These are phyloP conservation scores for Melanotaenia duboulayi DNA, from an alignment of 2,113 vertebrate genomes.

Conservation along the genomic window DNA sequence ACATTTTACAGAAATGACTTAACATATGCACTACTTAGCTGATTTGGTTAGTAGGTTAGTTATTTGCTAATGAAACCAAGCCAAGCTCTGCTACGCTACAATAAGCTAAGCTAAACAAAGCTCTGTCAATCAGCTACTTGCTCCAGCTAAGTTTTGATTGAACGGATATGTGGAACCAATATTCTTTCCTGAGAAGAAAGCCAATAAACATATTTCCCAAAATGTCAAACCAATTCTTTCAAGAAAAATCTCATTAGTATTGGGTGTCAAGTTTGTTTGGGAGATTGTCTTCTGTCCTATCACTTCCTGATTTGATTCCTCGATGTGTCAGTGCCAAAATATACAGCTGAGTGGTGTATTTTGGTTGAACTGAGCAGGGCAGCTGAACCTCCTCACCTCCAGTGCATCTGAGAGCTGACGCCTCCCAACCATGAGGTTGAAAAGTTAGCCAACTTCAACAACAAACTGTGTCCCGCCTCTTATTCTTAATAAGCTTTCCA, in stretches of 20 bases:
- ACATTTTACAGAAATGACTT: too few relatives aligned
- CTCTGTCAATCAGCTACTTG: background rate
- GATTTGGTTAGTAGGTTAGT: background rate
- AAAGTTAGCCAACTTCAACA: conserved; percentile 47
- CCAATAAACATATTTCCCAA: conserved; percentile 30
- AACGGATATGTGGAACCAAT: conserved; percentile 15
- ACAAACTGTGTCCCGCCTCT: conserved; percentile 46
- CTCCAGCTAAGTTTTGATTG: background rate
- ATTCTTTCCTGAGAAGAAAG: conserved; percentile 25
- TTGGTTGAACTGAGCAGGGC: conserved; percentile 5
- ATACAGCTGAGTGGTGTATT: conserved; percentile 15
- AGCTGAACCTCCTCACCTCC: conserved; percentile 1
- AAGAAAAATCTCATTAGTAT: conserved; percentile 54
- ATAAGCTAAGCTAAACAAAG: background rate
- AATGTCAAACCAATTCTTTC: conserved; percentile 36
- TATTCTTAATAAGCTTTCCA: conserved; percentile 34
- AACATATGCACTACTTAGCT: background rate
- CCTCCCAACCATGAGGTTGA: conserved; percentile 41
- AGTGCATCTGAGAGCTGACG: conserved; percentile 27
- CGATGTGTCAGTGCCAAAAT: conserved; percentile 49
- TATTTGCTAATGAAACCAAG: background rate
- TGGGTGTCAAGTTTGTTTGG: conserved; percentile 60
- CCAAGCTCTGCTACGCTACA: conserved; percentile 8
- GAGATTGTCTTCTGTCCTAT: conserved; percentile 37
- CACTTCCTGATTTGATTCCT: conserved; percentile 53